These are phyloP conservation scores for Paradoxurus hermaphroditus DNA, from an alignment of 2,113 vertebrate genomes.

Conservation along the genomic window DNA sequence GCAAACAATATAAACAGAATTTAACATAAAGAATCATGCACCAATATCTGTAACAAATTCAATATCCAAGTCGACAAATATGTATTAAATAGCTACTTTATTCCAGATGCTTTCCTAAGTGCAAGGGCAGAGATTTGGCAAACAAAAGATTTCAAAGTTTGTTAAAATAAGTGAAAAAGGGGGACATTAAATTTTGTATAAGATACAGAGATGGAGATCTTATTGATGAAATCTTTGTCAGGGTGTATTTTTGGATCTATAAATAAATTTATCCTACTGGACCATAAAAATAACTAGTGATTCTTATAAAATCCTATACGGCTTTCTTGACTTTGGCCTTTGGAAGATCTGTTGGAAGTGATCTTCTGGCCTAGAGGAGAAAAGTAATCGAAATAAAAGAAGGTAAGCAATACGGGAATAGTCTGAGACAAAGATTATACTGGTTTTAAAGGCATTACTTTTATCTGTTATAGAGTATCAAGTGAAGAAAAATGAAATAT, in stretches of 20 bases:
- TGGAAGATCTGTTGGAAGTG: not conserved
- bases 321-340: not conserved
- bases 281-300: not conserved
- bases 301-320: not conserved
- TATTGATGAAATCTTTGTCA: not conserved
- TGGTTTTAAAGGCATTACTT: not conserved
- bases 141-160: not conserved
- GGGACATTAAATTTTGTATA: not conserved
- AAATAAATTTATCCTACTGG: not conserved
- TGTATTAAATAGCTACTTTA: not conserved
- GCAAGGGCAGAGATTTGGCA: not conserved
- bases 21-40: not conserved
- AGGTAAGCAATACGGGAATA: not conserved
- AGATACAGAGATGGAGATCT: not conserved
- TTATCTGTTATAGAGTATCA: not conserved
- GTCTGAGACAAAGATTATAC: not conserved
- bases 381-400: not conserved
- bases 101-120: not conserved
- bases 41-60: not conserved
- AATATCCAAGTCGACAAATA: not conserved
- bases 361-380: not conserved
- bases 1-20: not conserved
- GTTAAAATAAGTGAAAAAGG: not conserved
- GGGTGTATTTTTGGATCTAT: not conserved
- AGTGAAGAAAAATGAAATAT: not conserved